These are phyloP conservation scores for Drosophila anceps DNA, from an alignment of 2,888 invertebrate species.

Conservation along the genomic window DNA sequence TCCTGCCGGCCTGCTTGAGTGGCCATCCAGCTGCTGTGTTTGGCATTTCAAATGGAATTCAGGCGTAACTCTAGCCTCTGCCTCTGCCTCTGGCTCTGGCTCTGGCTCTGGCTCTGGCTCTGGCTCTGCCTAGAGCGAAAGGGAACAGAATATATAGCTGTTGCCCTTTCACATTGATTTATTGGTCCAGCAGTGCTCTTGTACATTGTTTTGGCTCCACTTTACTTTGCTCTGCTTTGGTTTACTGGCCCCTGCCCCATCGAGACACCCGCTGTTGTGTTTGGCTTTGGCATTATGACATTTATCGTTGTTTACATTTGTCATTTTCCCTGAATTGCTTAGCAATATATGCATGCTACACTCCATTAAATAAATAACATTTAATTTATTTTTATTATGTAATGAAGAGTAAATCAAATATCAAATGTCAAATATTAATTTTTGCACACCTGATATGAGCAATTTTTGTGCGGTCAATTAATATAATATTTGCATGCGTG, in stretches of 20 bases:
- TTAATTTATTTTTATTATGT: constrained; percentile 8
- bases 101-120: too few species aligned
- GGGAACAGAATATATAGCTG: constrained; percentile 23
- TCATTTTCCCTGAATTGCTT: constrained; percentile 31
- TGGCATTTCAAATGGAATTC: constrained; percentile 72
- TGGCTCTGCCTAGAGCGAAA: not conserved
- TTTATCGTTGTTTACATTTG: constrained; percentile 59
- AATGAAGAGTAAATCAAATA: not conserved
- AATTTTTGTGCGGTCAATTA: constrained; percentile 33
- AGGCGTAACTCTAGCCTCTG: constrained; percentile 13
- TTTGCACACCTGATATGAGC: constrained; percentile 19
- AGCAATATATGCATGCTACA: constrained; percentile 7
- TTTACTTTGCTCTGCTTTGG: not conserved
- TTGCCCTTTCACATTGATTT: constrained; percentile 72
- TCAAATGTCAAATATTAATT: not conserved
- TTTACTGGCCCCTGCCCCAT: not conserved
- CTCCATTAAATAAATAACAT: constrained; percentile 24
- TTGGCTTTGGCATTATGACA: constrained; percentile 53
- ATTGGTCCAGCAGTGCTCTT: constrained; percentile 53
- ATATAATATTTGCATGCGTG: constrained; percentile 32
- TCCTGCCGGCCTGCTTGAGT: constrained; percentile 55
- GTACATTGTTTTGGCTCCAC: constrained; percentile 33
- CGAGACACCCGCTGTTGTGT: constrained; percentile 16
- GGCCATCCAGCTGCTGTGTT: constrained; percentile 66
- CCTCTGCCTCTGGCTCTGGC: too few species aligned